Evolutionary conservation across 2,888 invertebrate species (phyloP).

Genomic region (Laspeyria flexula): DNA sequence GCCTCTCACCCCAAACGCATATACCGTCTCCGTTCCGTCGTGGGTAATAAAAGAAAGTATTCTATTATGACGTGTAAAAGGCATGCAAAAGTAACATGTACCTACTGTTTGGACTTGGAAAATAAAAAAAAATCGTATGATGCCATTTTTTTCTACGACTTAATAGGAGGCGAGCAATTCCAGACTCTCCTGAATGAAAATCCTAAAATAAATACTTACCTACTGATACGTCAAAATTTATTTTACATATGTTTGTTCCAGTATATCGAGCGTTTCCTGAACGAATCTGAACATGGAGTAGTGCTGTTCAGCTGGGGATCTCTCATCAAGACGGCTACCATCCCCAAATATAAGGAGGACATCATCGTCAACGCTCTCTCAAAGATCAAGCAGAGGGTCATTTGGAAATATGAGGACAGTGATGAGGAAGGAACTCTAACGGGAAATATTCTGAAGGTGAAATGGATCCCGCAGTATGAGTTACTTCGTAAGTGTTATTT

Average conservation of each 20-base stretch:
- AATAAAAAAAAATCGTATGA: too few species aligned
- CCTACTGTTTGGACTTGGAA: too few species aligned
- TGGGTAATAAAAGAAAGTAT: too few species aligned
- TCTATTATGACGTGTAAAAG: too few species aligned
- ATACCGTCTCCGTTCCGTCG: too few species aligned
- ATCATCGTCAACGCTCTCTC: constrained; percentile 88
- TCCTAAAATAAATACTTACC: too few species aligned
- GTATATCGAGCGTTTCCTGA: constrained; percentile 88
- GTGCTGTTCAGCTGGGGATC: constrained; percentile 93
- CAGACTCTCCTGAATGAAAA: too few species aligned
- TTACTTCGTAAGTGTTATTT: constrained; percentile 87
- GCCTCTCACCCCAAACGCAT: too few species aligned
- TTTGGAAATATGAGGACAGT: constrained; percentile 92
- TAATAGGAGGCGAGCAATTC: too few species aligned
- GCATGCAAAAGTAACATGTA: too few species aligned
- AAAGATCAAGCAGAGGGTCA: constrained; percentile 88
- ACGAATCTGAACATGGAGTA: constrained; percentile 88
- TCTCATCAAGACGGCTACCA: constrained; percentile 88
- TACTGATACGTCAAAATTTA: too few species aligned
- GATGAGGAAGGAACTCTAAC: constrained; percentile 67
- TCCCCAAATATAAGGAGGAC: constrained; percentile 87
- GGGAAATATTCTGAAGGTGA: constrained; percentile 85
- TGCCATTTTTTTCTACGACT: too few species aligned
- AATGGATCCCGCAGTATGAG: constrained; percentile 91
- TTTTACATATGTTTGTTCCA: constrained; percentile 58